phyloP scores from a whole-genome alignment of 2,113 vertebrate genomes.

The Natator depressus region DNA sequence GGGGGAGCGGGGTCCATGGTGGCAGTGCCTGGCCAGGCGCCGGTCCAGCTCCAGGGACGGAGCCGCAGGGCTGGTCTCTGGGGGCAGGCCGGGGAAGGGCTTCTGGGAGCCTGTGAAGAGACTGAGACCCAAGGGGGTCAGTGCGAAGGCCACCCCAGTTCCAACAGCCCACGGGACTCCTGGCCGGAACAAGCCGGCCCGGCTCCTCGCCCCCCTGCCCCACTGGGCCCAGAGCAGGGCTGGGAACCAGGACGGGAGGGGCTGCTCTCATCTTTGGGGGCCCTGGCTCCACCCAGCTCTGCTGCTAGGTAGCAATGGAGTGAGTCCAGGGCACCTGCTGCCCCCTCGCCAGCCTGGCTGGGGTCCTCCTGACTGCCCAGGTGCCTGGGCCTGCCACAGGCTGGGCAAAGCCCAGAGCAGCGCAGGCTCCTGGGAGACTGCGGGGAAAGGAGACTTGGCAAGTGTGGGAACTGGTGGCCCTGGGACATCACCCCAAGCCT shows the following conservation, averaged over 20 bases:
- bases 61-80: conserved; percentile 73
- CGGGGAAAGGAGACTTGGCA: background rate
- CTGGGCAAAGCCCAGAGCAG: background rate
- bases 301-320: background rate
- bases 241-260: too few species aligned
- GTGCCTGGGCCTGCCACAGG: background rate
- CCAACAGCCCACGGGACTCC: background rate
- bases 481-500: background rate
- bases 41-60: conserved; percentile 78
- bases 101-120: conserved; percentile 78
- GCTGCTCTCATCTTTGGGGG: too few species aligned
- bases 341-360: too few species aligned
- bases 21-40: conserved; percentile 73
- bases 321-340: background rate
- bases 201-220: rapidly evolving
- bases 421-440: too few species aligned
- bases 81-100: conserved; percentile 55
- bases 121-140: conserved; percentile 26
- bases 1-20: conserved; percentile 40
- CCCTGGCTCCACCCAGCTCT: background rate
- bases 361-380: background rate
- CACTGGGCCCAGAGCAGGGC: background rate
- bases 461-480: too few species aligned
- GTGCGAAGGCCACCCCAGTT: background rate
- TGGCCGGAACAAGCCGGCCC: background rate